Percentiles rank a stretch among this genome's conserved stretches.
phyloP scores from a whole-genome alignment of 2,113 vertebrate species.

The Podilymbus podiceps region DNA sequence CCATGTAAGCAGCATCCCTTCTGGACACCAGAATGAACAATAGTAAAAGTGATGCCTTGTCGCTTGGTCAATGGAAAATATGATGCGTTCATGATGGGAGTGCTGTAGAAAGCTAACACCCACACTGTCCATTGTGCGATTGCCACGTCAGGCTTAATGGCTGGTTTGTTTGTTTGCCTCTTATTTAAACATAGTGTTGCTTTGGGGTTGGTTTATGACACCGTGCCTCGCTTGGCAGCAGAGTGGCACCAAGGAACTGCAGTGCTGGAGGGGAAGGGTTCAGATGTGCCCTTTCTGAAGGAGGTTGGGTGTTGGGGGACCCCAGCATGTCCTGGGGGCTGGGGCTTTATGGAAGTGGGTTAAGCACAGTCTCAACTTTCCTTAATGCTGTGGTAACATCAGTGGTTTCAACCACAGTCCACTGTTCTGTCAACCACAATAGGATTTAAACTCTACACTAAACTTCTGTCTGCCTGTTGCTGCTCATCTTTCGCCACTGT shows the following conservation, averaged over 20 bases:
- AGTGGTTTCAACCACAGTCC: neutral
- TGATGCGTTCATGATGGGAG: rapidly evolving
- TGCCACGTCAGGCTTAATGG: neutral
- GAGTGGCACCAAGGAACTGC: neutral
- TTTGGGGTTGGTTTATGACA: neutral
- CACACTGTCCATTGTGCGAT: rapidly evolving
- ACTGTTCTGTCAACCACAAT: neutral
- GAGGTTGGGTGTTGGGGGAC: neutral
- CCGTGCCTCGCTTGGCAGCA: rapidly evolving
- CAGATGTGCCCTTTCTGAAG: neutral
- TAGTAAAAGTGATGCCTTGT: neutral
- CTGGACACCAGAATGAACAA: neutral
- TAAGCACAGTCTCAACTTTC: neutral
- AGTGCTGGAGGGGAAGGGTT: neutral
- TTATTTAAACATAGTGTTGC: neutral
- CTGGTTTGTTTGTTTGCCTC: neutral
- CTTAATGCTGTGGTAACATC: neutral
- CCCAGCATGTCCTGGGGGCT: neutral
- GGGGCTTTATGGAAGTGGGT: rapidly evolving
- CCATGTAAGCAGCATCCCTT: neutral
- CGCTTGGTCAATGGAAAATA: neutral
- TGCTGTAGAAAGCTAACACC: neutral
- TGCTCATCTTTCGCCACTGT: neutral
- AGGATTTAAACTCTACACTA: neutral
- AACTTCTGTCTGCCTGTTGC: neutral